These are phyloP conservation scores for Isichthys henryi DNA, from an alignment of 2,113 vertebrate species.

Conservation along the genomic window DNA sequence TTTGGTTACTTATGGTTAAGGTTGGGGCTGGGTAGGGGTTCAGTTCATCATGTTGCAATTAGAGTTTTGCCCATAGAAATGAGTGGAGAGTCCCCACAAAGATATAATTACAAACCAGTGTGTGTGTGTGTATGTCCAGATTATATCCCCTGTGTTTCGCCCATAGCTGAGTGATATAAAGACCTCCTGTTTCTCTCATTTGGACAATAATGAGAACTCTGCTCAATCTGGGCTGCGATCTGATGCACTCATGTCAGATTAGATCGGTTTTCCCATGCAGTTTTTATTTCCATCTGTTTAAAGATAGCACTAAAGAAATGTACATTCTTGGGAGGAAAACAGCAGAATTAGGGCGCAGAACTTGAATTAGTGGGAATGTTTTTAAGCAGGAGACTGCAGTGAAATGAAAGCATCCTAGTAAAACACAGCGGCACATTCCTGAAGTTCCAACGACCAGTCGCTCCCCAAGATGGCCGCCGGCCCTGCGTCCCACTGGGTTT, in stretches of 20 bases:
- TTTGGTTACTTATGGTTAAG: background rate
- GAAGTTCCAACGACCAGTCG: conserved; percentile 39
- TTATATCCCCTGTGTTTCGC: background rate
- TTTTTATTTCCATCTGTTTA: conserved; percentile 55
- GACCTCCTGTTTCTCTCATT: conserved; percentile 61
- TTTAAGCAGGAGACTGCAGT: conserved; percentile 46
- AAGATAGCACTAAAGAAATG: conserved; percentile 57
- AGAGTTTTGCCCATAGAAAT: too few relatives aligned
- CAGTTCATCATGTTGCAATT: background rate
- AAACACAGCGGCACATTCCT: conserved; percentile 46
- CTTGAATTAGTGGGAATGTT: conserved; percentile 40
- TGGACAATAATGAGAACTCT: conserved; percentile 61
- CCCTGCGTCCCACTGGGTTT: conserved; percentile 55
- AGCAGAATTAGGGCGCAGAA: conserved; percentile 44
- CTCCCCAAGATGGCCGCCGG: conserved; percentile 33
- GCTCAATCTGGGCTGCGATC: conserved; percentile 65
- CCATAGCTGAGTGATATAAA: conserved; percentile 37
- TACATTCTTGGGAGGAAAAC: conserved; percentile 50
- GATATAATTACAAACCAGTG: too few relatives aligned
- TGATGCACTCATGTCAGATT: conserved; percentile 62
- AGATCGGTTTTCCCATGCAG: conserved; percentile 43
- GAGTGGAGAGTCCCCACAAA: too few relatives aligned
- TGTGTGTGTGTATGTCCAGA: background rate
- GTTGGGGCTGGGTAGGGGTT: background rate
- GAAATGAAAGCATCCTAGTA: conserved; percentile 30